These are phyloP conservation scores for Invenusta paracnida DNA, from an alignment of 2,888 invertebrate genomes.

Conservation along the genomic window DNA sequence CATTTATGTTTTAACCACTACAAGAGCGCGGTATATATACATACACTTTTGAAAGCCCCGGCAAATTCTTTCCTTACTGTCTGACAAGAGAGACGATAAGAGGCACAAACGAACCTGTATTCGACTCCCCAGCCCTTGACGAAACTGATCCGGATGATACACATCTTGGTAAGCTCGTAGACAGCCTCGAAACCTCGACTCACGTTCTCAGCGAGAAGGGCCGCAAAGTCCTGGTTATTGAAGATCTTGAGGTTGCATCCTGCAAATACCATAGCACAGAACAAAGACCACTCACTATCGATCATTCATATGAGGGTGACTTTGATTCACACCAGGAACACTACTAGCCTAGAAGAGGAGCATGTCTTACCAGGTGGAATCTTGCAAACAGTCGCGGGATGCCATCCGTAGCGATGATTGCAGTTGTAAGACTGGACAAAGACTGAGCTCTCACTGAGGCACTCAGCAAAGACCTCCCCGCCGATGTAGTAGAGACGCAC, in stretches of 20 bases:
- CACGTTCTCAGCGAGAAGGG: constrained; percentile 75
- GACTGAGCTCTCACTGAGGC: constrained; percentile 90
- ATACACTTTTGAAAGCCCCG: too few relatives aligned
- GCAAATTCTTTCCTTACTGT: too few relatives aligned
- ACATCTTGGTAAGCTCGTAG: constrained; percentile 97
- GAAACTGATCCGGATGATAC: constrained; percentile 96
- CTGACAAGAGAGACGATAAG: too few relatives aligned
- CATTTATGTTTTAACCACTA: too few relatives aligned
- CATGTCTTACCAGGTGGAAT: constrained; percentile 80
- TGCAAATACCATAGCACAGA: too few relatives aligned
- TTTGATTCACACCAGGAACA: too few relatives aligned
- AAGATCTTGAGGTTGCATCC: constrained; percentile 94
- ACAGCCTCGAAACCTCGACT: constrained; percentile 97
- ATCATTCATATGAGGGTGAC: too few relatives aligned
- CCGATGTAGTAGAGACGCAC: constrained; percentile 90
- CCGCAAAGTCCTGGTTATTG: constrained; percentile 88
- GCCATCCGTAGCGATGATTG: constrained; percentile 95
- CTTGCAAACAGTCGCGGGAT: constrained; percentile 97
- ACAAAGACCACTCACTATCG: too few relatives aligned
- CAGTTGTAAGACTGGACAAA: constrained; percentile 97
- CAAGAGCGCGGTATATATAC: too few relatives aligned
- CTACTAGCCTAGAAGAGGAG: too few relatives aligned
- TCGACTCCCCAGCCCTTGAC: constrained; percentile 99
- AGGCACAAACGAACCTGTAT: too few relatives aligned
- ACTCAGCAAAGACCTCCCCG: constrained; percentile 95